A percentile compares a stretch with the other conserved stretches of the same genome.
Evolutionary conservation across 2,797 vertebrate species (phyloP).

Genomic region (Nannoperca obscura): DNA sequence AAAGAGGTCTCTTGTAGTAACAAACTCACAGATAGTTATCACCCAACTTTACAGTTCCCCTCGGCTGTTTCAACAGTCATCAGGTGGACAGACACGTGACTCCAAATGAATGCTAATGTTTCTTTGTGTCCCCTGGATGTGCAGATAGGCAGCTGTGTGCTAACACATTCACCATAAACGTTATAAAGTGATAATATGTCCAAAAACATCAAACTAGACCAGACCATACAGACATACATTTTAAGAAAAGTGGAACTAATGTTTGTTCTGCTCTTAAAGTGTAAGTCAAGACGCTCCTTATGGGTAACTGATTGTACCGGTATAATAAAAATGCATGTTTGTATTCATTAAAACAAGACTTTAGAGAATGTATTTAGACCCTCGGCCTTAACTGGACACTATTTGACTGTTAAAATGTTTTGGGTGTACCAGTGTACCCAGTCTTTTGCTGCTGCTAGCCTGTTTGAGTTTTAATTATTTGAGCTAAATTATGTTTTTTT

Average conservation of each 20-base stretch:
- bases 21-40: too few species aligned
- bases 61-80: not conserved
- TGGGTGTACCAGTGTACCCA: too few species aligned
- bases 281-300: constrained; percentile 5
- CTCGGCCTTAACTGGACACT: too few species aligned
- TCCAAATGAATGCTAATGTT: not conserved
- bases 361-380: too few species aligned
- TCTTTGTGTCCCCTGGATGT: not conserved
- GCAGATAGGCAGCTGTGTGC: not conserved
- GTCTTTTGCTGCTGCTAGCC: too few species aligned
- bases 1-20: too few species aligned
- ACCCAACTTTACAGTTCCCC: too few species aligned
- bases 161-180: not conserved
- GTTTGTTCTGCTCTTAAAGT: constrained; percentile 29
- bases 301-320: constrained; percentile 55
- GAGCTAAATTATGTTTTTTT: not conserved
- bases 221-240: constrained; percentile 27
- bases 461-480: not conserved
- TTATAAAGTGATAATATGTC: not conserved
- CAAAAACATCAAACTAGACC: not conserved
- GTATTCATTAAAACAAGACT: not conserved
- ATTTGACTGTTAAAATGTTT: too few species aligned
- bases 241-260: constrained; percentile 3
- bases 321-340: constrained; percentile 56
- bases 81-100: not conserved